Conservation (phyloP, 2,888 invertebrate species). For the Tenthredo mesomela region DNA sequence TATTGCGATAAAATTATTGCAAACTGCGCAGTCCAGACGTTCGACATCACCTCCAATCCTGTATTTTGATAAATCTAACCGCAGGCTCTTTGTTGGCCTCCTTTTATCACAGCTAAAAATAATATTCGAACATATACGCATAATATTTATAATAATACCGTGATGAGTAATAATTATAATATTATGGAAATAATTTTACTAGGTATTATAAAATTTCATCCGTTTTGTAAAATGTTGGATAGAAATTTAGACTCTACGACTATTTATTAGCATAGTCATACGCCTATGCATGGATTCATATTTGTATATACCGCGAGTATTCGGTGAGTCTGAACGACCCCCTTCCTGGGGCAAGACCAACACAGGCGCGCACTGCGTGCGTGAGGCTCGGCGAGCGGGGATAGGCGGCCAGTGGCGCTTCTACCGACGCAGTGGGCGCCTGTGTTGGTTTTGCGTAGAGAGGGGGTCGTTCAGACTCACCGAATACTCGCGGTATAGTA, state of each 20-base stretch:
- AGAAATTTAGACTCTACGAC: neutral
- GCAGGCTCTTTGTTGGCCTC: conserved; percentile 24
- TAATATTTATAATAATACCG: neutral
- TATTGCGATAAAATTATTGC: conserved; percentile 60
- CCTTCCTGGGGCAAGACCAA: too few species aligned
- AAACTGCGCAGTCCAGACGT: conserved; percentile 62
- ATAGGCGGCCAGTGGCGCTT: too few species aligned
- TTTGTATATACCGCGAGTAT: too few species aligned
- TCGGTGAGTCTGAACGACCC: too few species aligned
- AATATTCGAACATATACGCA: neutral
- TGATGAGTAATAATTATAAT: neutral
- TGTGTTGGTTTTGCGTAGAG: too few species aligned
- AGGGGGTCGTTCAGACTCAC: too few species aligned
- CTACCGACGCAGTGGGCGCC: too few species aligned
- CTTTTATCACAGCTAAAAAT: conserved; percentile 57
- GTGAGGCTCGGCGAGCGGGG: too few species aligned
- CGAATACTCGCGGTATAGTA: too few species aligned
- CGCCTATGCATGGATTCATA: neutral
- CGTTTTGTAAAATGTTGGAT: neutral
- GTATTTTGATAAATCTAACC: conserved; percentile 58
- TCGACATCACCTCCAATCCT: conserved; percentile 59
- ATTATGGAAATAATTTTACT: neutral
- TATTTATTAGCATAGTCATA: neutral
- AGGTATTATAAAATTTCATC: neutral
- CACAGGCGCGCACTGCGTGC: too few species aligned